Evolutionary conservation across 2,888 invertebrate species (phyloP).

Genomic region (Pheosia gnoma): DNA sequence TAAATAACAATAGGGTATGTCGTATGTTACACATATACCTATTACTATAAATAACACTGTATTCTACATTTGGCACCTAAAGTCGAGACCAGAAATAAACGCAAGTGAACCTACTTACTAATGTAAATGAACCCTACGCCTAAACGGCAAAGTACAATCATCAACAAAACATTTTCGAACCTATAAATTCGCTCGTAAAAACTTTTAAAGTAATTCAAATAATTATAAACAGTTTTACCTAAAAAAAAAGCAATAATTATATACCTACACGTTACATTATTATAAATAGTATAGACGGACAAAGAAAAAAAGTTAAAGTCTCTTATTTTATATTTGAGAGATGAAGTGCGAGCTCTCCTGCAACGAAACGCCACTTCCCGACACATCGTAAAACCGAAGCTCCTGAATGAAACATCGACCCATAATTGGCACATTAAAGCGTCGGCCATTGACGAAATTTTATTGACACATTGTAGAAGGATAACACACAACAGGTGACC

Average conservation of each 20-base stretch:
- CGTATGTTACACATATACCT: no score
- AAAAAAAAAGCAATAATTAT: background rate
- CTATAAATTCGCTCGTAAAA: background rate
- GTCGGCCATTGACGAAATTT: conserved; percentile 73
- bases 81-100: conserved; percentile 24
- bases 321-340: conserved; percentile 30
- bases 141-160: conserved; percentile 40
- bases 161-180: conserved; percentile 22
- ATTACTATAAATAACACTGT: conserved; percentile 16
- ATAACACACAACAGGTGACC: conserved; percentile 79
- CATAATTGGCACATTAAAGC: conserved; percentile 75
- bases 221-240: background rate
- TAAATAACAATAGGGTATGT: no score
- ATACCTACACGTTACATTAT: background rate
- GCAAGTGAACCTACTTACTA: conserved; percentile 25
- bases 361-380: conserved; percentile 41
- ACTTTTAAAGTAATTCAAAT: background rate
- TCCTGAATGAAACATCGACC: conserved; percentile 68
- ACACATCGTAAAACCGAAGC: conserved; percentile 56
- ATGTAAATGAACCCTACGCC: conserved; percentile 40
- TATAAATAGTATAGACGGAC: conserved; percentile 5
- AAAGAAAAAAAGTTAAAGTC: conserved; percentile 10
- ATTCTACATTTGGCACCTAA: conserved; percentile 19
- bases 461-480: conserved; percentile 69
- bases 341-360: conserved; percentile 25